Base-by-base conservation (phyloP, 2,113 vertebrate genomes). In the Gavia stellata region DNA sequence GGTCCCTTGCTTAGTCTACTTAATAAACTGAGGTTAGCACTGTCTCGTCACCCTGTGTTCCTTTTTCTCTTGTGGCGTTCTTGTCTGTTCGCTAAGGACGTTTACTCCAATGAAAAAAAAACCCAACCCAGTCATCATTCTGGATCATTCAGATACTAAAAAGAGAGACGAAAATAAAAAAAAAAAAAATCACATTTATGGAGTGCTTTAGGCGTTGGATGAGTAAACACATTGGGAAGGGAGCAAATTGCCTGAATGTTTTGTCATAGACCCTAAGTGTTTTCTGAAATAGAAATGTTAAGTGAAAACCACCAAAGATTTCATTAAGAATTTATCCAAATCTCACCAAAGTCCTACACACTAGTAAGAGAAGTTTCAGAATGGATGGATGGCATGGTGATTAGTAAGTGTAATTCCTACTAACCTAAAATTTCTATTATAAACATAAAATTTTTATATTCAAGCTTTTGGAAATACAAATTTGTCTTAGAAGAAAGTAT, bases 11-110 rank as follows among this genome's bases (percentile, higher is more conserved):
- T 19, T 42, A 36, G 50, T 44, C 42, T 26, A 11, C 3, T 56
- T 78, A 31, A n/a, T 20, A 77, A 67, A 12, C 7, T 21, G 47
- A 63, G 24, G 5, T 36, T 49, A 71, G n/a, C 14, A 6, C 7
- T 34, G 12, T 52, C 44, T 63, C 14, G 7, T 50, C 28, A 15
- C 21, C 38, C 26, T 7, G 61, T 62, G 49, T 56, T 49, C 36
- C 33, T 63, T 75, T 49, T 44, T 7, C 9, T 36, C 13, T 49
- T 0, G 0, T 38, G 23, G 6, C 13, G 17, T 42, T 62, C 28
- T 34, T 50, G 5, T 36, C 59, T 72, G 36, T 52, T 72, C 31
- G 29, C 21, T 55, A 21, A 28, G 7, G 33, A 17, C 0, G 1
- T 49, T 66, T 40, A 25, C 12, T 52, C 10, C 23, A 62, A 6